Conservation (phyloP, 2,113 vertebrate species). For the Craseonycteris thonglongyai region DNA sequence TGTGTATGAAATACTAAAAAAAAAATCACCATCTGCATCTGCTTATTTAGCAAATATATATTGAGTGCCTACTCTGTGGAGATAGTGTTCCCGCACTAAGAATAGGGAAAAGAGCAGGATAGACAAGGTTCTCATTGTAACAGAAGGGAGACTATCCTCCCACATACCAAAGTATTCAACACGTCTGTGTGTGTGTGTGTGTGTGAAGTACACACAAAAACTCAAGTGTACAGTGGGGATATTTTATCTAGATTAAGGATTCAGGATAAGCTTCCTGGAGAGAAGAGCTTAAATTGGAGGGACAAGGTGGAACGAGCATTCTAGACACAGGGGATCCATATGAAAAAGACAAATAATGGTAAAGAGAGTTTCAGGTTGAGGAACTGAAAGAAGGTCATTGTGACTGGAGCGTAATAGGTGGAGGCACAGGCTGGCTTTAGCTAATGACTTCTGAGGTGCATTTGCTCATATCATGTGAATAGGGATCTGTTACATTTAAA, state of each 20-base stretch:
- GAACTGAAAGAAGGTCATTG: background rate
- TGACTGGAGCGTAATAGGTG: background rate
- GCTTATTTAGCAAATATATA: background rate
- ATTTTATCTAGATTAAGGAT: background rate
- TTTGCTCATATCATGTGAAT: background rate
- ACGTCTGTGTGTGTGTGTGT: too few species aligned
- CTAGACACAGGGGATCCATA: background rate
- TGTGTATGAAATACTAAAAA: background rate
- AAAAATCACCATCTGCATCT: background rate
- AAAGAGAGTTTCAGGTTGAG: background rate
- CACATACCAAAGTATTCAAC: background rate
- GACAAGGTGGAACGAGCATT: fast-evolving
- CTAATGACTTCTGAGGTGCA: background rate
- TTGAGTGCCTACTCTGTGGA: background rate
- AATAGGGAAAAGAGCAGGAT: background rate
- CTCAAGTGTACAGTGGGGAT: background rate
- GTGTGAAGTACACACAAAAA: background rate
- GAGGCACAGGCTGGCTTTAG: background rate
- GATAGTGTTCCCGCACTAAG: background rate
- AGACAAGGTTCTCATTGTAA: background rate
- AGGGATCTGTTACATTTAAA: background rate
- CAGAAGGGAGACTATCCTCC: background rate
- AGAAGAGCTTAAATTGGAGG: background rate
- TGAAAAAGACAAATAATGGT: background rate
- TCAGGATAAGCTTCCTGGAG: background rate